Conservation (phyloP, 2,888 invertebrate species). For the Hirtodrosophila alboralis region DNA sequence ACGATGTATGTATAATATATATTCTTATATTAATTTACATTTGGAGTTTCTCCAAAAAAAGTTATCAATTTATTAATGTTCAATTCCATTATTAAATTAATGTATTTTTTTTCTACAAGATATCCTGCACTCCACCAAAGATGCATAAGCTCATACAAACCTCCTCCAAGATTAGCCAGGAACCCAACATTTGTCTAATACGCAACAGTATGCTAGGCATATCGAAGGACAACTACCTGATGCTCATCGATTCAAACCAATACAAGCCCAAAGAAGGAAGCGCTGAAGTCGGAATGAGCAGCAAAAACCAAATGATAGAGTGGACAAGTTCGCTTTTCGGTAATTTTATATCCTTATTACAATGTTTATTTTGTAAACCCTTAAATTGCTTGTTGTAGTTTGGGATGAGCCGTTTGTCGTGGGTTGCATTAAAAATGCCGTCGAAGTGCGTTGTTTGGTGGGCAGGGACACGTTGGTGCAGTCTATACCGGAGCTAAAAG, state of each 20-base stretch:
- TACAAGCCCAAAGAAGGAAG: slow-evolving; percentile 61
- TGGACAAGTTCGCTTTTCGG: slow-evolving; percentile 82
- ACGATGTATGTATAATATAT: slow-evolving; percentile 86
- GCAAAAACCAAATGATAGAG: slow-evolving; percentile 61
- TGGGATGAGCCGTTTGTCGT: slow-evolving; percentile 97
- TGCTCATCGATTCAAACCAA: slow-evolving; percentile 91
- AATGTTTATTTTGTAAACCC: neutral
- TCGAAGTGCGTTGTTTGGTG: slow-evolving; percentile 94
- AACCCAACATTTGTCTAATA: slow-evolving; percentile 92
- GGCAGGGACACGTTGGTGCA: slow-evolving; percentile 89
- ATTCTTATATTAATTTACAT: too few relatives aligned
- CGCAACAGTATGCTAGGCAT: slow-evolving; percentile 91
- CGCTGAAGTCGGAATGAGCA: slow-evolving; percentile 45
- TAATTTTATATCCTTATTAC: slow-evolving; percentile 33
- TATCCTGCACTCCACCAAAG: slow-evolving; percentile 83
- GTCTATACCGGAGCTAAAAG: slow-evolving; percentile 89
- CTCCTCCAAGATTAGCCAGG: slow-evolving; percentile 90
- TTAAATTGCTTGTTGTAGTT: slow-evolving; percentile 83
- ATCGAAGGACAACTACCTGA: slow-evolving; percentile 93
- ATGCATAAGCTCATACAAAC: slow-evolving; percentile 94
- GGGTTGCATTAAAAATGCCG: slow-evolving; percentile 91
- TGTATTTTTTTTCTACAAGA: slow-evolving; percentile 53
- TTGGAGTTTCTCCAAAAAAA: too few relatives aligned
- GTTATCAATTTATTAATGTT: too few relatives aligned
- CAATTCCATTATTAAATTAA: too few relatives aligned